Evolutionary conservation across 2,113 vertebrate species (phyloP).

Genomic region (Cervus canadensis): DNA sequence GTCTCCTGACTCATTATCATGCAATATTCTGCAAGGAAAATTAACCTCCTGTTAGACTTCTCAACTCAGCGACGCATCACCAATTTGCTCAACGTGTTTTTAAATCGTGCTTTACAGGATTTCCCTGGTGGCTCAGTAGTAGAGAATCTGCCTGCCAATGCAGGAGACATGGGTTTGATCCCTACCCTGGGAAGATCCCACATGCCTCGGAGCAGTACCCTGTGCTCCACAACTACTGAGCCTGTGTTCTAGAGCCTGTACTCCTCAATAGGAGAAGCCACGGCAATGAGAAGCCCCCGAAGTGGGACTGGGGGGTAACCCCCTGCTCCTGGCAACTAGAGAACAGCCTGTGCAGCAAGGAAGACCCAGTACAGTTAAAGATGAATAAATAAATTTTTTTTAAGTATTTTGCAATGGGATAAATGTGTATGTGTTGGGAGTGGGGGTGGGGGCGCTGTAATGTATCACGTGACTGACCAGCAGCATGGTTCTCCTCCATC

Average conservation of each 20-base stretch:
- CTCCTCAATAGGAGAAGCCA: background rate
- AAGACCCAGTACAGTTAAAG: background rate
- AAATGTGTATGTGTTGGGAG: too few relatives aligned
- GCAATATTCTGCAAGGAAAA: background rate
- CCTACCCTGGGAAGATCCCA: background rate
- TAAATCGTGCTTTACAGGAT: background rate
- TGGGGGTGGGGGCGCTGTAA: accelerated
- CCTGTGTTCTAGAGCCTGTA: background rate
- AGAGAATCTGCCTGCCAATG: background rate
- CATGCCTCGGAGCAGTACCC: background rate
- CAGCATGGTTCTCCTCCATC: background rate
- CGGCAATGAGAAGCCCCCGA: background rate
- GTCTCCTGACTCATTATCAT: background rate
- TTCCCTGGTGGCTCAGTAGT: background rate
- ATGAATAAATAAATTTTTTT: background rate
- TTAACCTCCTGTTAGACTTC: background rate
- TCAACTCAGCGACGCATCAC: background rate
- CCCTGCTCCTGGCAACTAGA: background rate
- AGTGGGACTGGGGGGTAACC: background rate
- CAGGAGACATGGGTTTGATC: background rate
- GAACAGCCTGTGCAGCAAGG: background rate
- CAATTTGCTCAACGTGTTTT: background rate
- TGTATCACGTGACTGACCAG: background rate
- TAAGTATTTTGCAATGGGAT: background rate
- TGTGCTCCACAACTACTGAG: background rate